These are phyloP conservation scores for Calameuta filiformis DNA, from an alignment of 2,888 invertebrate species.

Conservation along the genomic window DNA sequence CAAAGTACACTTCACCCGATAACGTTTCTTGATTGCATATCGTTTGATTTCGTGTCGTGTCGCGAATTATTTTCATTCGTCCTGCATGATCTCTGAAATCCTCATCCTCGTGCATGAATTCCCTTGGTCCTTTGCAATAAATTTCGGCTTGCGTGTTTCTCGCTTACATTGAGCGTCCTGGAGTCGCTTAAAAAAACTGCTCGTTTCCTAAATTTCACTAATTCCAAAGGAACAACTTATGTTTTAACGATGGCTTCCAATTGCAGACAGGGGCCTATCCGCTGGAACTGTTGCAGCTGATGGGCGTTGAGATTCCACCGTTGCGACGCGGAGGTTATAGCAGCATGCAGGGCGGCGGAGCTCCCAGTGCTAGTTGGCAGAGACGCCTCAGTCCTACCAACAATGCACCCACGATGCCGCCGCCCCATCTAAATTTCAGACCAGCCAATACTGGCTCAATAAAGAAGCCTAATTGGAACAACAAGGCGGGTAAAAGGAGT, in stretches of 20 bases:
- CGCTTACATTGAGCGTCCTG: too few relatives aligned
- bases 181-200: not conserved
- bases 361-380: slow-evolving; percentile 44
- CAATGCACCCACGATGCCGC: slow-evolving; percentile 37
- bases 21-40: not conserved
- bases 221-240: not conserved
- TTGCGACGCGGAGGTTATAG: slow-evolving; percentile 46
- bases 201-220: not conserved
- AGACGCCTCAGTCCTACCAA: slow-evolving; percentile 43
- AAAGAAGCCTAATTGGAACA: slow-evolving; percentile 52
- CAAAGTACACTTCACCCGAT: not conserved
- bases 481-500: slow-evolving; percentile 27
- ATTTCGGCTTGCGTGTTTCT: not conserved
- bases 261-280: slow-evolving; percentile 52
- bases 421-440: slow-evolving; percentile 43
- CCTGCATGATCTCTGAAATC: not conserved
- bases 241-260: slow-evolving; percentile 3
- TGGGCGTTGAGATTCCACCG: slow-evolving; percentile 52
- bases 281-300: slow-evolving; percentile 53
- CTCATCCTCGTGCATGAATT: not conserved
- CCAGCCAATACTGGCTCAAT: slow-evolving; percentile 39
- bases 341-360: slow-evolving; percentile 40
- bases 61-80: not conserved
- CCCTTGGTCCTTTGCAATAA: not conserved
- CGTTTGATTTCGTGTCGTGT: not conserved